Percentiles rank a stretch among this genome's conserved stretches.
These are phyloP conservation scores for Dermatemys mawii DNA, from an alignment of 2,113 vertebrate species.

Conservation along the genomic window DNA sequence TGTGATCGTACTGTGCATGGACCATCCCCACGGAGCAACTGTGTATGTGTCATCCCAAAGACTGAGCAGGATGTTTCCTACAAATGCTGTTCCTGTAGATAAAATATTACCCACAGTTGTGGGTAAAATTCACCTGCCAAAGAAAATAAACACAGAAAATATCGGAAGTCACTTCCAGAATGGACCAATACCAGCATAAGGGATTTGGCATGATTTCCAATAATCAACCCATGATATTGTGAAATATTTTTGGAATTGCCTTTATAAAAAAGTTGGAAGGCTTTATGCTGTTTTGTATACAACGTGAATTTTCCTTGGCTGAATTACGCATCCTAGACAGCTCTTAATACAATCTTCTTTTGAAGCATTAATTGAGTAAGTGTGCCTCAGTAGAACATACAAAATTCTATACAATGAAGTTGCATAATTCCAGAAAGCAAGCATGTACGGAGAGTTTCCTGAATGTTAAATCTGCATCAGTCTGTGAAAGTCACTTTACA, in stretches of 20 bases:
- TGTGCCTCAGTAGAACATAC: background rate
- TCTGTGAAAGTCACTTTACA: slow-evolving; percentile 31
- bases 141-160: background rate
- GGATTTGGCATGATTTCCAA: background rate
- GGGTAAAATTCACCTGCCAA: background rate
- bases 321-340: background rate
- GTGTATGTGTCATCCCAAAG: background rate
- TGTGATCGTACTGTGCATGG: background rate
- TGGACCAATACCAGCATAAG: background rate
- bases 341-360: background rate
- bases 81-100: background rate
- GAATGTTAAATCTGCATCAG: slow-evolving; percentile 27
- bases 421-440: slow-evolving; percentile 46
- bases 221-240: background rate
- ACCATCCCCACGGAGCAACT: background rate
- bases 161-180: background rate
- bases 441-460: slow-evolving; percentile 49
- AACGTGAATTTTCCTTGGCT: background rate
- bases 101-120: background rate
- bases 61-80: background rate
- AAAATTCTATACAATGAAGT: slow-evolving; percentile 49
- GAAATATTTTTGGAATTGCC: background rate
- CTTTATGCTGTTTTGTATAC: background rate
- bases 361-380: slow-evolving; percentile 5
- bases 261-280: background rate